Percentiles rank a stretch among this genome's conserved stretches.
These are phyloP conservation scores for Heloderma charlesbogerti DNA, from an alignment of 2,113 vertebrate species.

Conservation along the genomic window DNA sequence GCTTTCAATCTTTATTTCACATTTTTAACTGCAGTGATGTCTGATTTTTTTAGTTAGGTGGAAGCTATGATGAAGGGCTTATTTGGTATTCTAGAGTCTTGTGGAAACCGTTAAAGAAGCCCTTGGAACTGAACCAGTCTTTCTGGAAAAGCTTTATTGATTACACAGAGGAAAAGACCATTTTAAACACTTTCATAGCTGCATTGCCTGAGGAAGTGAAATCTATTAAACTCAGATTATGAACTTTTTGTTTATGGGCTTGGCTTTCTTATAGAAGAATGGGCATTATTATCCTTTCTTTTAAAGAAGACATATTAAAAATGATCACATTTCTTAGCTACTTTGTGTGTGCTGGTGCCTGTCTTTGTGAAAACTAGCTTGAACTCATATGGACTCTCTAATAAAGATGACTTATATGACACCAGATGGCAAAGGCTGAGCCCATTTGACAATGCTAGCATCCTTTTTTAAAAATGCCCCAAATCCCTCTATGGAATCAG, in stretches of 20 bases:
- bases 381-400: neutral
- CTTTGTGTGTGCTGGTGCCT: neutral
- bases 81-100: constrained; percentile 40
- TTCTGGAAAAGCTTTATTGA: constrained; percentile 62
- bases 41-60: constrained; percentile 16
- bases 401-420: neutral
- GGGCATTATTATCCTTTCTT: constrained; percentile 52
- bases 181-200: constrained; percentile 64
- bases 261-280: constrained; percentile 46
- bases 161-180: constrained; percentile 62
- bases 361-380: neutral
- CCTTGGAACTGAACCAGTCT: constrained; percentile 57
- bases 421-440: neutral
- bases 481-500: neutral
- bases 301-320: constrained; percentile 50
- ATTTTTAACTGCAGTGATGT: neutral
- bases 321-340: rapidly evolving
- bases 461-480: neutral
- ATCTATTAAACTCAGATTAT: constrained; percentile 66
- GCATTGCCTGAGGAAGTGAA: constrained; percentile 63
- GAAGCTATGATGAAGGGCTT: constrained; percentile 38
- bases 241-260: constrained; percentile 69
- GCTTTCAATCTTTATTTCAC: neutral
- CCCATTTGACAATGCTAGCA: neutral
- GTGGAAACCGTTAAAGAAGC: constrained; percentile 33